phyloP scores from a whole-genome alignment of 2,797 vertebrate genomes.

The Serranus cabrilla region DNA sequence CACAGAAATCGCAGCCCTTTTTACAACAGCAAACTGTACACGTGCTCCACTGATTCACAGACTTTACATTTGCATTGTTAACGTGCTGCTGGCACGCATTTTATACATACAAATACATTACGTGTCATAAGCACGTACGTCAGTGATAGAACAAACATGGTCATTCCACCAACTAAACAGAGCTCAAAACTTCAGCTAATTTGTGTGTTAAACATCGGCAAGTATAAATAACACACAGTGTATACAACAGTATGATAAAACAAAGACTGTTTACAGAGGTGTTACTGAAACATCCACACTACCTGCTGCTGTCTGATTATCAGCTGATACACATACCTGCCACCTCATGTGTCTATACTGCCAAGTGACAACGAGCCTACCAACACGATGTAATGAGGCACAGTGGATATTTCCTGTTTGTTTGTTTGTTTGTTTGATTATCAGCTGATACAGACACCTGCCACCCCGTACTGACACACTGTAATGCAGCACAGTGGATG shows the following conservation, averaged over 20 bases:
- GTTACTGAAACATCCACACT: background rate
- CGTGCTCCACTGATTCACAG: too few relatives aligned
- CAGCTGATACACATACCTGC: background rate
- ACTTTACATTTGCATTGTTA: too few relatives aligned
- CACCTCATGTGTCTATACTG: background rate
- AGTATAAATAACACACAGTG: too few relatives aligned
- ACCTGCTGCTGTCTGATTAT: background rate
- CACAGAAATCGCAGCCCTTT: too few relatives aligned
- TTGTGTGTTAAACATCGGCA: too few relatives aligned
- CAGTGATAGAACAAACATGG: too few relatives aligned
- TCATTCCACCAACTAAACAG: background rate
- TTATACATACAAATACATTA: too few relatives aligned
- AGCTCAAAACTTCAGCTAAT: background rate
- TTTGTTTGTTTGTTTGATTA: background rate
- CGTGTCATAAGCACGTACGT: too few relatives aligned
- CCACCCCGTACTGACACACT: background rate
- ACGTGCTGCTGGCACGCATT: too few relatives aligned
- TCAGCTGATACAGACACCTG: background rate
- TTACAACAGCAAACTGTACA: too few relatives aligned
- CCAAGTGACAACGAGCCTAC: constrained; percentile 1
- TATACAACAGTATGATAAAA: background rate
- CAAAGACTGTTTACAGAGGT: background rate
- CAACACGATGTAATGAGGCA: background rate
- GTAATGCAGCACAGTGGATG: background rate
- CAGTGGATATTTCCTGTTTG: too few relatives aligned